Base-by-base conservation (phyloP, 1,140 invertebrate species). In the Nasonia giraulti region DNA sequence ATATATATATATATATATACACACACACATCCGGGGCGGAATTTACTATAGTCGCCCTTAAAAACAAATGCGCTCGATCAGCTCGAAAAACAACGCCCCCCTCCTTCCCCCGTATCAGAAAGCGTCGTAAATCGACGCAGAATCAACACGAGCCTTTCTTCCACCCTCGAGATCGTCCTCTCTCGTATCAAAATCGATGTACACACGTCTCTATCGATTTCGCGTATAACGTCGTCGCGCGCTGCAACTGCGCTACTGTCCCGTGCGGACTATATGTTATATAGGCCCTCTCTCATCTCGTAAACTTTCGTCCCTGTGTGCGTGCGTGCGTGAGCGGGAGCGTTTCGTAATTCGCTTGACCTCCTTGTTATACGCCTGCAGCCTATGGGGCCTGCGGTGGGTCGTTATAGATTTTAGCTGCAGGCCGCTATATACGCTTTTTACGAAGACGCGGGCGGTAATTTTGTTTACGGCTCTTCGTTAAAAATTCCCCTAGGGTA, bases 281-380 rank as follows among this genome's bases (percentile, higher is more conserved):
- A 37, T 55, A 14, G 2, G 10, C 47, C 1, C 47, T 50, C 47
- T 55, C 50, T 55, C 17, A 3, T 17, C 17, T 71, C 68, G 68
- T 71, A 71, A 71, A 71, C 23, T 71, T 33, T 31, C 23, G 68
- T 37, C 0, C 27, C 27, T 71, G 69, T 27, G 33, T 75, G 73
- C 73, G 37, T 75, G 8, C 73, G 31, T 10, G 33, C 73, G 20
- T 20, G 27, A 27, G 33, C 17, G 73, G 33, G 33, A 74, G 17
- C 23, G 17, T 10, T 71, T 11, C 12, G 47, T 78, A 55, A 78
- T 78, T 78, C 76, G 76, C 50, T 78, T 78, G 47, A 78, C 47
- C 76, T 33, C 76, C 20, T 77, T 20, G 50, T 55, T 62, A n/a
- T n/a, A 62, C 20, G 55, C 55, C 55, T 62, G 55, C 55, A 62